Percentiles rank a stretch among this genome's conserved stretches.
Evolutionary conservation across 2,113 vertebrate species (phyloP).

Genomic region (Probosciger aterrimus): DNA sequence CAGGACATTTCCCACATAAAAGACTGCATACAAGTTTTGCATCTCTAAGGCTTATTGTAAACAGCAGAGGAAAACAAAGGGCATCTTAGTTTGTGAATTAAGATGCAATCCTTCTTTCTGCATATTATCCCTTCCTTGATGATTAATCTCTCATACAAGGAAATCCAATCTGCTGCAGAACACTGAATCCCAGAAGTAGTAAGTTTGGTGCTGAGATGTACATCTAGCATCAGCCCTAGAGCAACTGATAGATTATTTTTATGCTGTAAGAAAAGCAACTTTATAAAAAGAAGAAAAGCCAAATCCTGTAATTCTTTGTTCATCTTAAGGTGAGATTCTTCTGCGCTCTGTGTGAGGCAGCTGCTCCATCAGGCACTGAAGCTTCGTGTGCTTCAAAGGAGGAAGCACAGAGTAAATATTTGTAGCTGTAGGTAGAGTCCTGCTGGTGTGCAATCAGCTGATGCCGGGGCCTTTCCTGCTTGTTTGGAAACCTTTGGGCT

Average conservation of each 20-base stretch:
- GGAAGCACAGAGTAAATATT: background rate
- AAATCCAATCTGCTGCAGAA: background rate
- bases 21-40: background rate
- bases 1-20: background rate
- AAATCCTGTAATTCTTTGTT: constrained; percentile 3
- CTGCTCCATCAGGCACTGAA: background rate
- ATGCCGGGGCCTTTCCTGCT: background rate
- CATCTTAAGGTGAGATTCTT: background rate
- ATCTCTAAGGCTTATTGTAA: background rate
- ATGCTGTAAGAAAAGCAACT: background rate
- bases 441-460: background rate
- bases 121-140: background rate
- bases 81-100: background rate
- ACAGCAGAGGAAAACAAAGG: background rate
- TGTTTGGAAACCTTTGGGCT: background rate
- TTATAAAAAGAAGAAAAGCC: background rate
- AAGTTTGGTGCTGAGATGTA: background rate
- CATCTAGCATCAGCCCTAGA: background rate
- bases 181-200: background rate
- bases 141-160: background rate
- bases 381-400: background rate
- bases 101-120: background rate
- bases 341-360: background rate
- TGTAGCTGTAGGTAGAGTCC: background rate
- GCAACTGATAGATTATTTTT: background rate